Conservation (phyloP, 2,888 invertebrate species). For the Leptopilina syphax region DNA sequence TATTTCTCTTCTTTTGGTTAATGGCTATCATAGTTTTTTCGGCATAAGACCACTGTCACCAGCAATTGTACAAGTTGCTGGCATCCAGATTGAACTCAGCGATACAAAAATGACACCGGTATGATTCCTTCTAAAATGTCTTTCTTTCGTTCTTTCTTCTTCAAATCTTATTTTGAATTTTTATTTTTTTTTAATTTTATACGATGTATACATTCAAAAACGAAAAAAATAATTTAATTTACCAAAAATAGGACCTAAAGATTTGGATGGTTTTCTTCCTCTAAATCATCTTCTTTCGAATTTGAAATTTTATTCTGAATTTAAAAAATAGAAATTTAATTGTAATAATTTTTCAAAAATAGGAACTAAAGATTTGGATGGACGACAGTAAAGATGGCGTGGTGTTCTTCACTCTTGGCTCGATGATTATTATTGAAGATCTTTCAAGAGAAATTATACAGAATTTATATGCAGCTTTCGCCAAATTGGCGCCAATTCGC, state of each 20-base stretch:
- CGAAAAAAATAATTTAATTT: no score
- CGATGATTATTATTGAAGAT: conserved; percentile 67
- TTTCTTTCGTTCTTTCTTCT: no score
- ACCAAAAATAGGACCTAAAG: no score
- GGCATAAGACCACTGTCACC: conserved; percentile 77
- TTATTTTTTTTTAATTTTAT: no score
- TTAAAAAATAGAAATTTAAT: not conserved
- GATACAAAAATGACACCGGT: conserved; percentile 54
- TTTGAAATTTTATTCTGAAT: not conserved
- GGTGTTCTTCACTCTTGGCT: conserved; percentile 70
- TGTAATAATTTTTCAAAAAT: not conserved
- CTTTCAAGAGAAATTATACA: conserved; percentile 59
- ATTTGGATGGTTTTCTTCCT: no score
- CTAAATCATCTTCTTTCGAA: no score
- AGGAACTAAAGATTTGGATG: conserved; percentile 68
- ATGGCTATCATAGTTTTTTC: conserved; percentile 79
- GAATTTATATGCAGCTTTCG: conserved; percentile 61
- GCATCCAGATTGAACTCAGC: conserved; percentile 75
- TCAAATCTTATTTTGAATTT: no score
- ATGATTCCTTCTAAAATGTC: not conserved
- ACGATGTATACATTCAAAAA: no score
- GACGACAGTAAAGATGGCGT: conserved; percentile 67
- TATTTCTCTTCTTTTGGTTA: conserved; percentile 75
- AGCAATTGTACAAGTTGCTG: conserved; percentile 79
- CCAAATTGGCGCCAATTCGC: conserved; percentile 65